A percentile compares a stretch with the other conserved stretches of the same genome.
These are phyloP conservation scores for Oostethus manadensis DNA, from an alignment of 2,113 vertebrate species.

Conservation along the genomic window DNA sequence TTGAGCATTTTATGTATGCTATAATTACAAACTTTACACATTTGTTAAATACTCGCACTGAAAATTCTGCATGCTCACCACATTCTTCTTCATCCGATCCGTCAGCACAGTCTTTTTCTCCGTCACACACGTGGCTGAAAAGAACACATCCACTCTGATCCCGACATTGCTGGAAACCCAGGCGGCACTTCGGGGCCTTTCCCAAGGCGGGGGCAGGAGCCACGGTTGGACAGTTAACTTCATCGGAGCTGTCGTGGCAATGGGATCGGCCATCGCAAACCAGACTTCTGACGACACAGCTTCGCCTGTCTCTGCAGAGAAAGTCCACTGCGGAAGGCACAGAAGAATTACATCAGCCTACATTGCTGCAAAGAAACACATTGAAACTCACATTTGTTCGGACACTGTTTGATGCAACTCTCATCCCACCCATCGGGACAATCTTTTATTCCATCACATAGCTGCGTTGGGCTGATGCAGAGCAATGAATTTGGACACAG, in stretches of 20 bases:
- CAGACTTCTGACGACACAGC: conserved; percentile 16
- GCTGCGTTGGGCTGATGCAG: conserved; percentile 63
- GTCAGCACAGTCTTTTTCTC: conserved; percentile 77
- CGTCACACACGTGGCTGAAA: conserved; percentile 75
- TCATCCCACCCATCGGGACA: conserved; percentile 82
- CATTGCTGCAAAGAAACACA: not conserved
- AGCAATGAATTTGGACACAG: conserved; percentile 64
- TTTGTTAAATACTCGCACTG: not conserved
- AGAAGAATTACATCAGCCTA: not conserved
- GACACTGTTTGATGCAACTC: conserved; percentile 66
- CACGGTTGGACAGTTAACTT: conserved; percentile 58
- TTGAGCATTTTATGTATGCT: too few species aligned
- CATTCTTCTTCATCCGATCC: conserved; percentile 79
- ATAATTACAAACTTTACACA: not conserved
- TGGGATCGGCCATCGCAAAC: conserved; percentile 76
- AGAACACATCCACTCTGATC: conserved; percentile 72
- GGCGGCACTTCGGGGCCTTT: conserved; percentile 45
- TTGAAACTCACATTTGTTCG: conserved; percentile 5
- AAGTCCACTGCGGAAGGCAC: conserved; percentile 11
- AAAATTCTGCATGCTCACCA: conserved; percentile 21
- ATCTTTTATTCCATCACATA: conserved; percentile 79
- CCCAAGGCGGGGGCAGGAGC: not conserved
- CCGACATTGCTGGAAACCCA: conserved; percentile 56
- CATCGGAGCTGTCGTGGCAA: conserved; percentile 80
- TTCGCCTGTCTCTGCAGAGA: conserved; percentile 15